Evolutionary conservation across 37 sponge, comb jelly and placozoan genomes (phyloP).

Genomic region (Theonella swinhoei): DNA sequence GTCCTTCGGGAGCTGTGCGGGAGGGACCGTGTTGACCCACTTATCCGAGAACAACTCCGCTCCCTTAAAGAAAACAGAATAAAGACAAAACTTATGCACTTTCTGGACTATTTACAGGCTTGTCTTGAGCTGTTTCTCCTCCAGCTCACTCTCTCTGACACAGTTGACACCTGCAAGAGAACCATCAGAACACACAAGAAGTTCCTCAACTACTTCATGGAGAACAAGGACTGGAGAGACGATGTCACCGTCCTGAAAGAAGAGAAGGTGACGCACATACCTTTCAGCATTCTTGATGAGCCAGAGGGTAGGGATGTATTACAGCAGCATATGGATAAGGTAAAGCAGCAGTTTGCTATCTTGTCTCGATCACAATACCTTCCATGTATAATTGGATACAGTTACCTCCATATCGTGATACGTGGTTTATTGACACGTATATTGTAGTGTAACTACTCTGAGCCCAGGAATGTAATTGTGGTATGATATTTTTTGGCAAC

Average conservation of each 20-base stretch:
- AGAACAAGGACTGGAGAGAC: constrained; percentile 33
- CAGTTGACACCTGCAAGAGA: background rate
- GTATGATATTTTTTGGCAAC: too few relatives aligned
- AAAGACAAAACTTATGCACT: constrained; percentile 6
- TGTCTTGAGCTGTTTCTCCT: constrained; percentile 29
- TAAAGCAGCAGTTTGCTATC: too few relatives aligned
- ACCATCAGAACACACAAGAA: background rate
- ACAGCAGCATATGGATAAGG: constrained; percentile 34
- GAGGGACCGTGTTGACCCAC: constrained; percentile 3
- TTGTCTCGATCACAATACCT: too few relatives aligned
- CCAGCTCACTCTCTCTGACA: constrained; percentile 2
- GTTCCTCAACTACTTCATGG: constrained; percentile 30
- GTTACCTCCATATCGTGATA: too few relatives aligned
- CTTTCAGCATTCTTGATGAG: constrained; percentile 15
- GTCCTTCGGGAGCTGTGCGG: constrained; percentile 37
- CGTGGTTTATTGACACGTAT: too few relatives aligned
- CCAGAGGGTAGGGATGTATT: background rate
- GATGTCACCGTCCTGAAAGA: constrained; percentile 21
- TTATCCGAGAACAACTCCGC: constrained; percentile 35
- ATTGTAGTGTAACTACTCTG: too few relatives aligned
- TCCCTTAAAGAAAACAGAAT: constrained; percentile 22
- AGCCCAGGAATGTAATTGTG: too few relatives aligned
- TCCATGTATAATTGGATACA: too few relatives aligned
- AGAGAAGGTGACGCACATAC: background rate
- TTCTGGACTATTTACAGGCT: constrained; percentile 30